Conservation (phyloP, 2,113 vertebrate genomes). For the Dicrurus megarhynchus region DNA sequence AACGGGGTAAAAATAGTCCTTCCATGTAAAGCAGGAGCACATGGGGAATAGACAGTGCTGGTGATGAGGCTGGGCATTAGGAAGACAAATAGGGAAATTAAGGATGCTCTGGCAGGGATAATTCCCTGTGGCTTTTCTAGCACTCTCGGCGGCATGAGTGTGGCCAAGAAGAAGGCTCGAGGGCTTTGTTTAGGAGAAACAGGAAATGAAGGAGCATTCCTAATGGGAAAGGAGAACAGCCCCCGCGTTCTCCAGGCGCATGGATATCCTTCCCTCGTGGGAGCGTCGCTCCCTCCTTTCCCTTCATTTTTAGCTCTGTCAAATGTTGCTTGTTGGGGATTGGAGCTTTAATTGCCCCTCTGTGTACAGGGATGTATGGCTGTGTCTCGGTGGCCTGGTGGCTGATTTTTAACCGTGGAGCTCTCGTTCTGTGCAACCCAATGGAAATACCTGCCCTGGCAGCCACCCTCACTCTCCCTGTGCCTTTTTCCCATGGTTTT, state of each 20-base stretch:
- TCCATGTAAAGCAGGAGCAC: background rate
- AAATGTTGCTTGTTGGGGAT: background rate
- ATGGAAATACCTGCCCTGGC: background rate
- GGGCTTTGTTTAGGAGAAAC: constrained; percentile 26
- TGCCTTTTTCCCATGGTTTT: background rate
- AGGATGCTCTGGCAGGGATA: constrained; percentile 11
- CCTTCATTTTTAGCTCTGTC: background rate
- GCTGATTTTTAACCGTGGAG: accelerated
- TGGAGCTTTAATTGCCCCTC: background rate
- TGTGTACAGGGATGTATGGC: accelerated
- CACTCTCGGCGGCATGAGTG: background rate
- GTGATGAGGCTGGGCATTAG: constrained; percentile 12
- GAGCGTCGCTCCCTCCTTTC: background rate
- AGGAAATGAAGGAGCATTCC: background rate
- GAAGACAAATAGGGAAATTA: constrained; percentile 42
- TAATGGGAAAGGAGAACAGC: background rate
- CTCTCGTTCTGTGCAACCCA: accelerated
- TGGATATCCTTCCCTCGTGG: background rate
- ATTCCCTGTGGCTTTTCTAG: constrained; percentile 18
- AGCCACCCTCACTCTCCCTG: background rate
- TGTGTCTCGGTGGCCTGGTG: background rate
- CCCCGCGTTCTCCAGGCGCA: accelerated
- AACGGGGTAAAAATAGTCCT: background rate
- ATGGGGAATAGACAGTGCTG: background rate
- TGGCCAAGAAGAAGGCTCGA: constrained; percentile 2